These are phyloP conservation scores for Scaptodrosophila latifasciaeformis DNA, from an alignment of 2,888 invertebrate genomes.

Conservation along the genomic window DNA sequence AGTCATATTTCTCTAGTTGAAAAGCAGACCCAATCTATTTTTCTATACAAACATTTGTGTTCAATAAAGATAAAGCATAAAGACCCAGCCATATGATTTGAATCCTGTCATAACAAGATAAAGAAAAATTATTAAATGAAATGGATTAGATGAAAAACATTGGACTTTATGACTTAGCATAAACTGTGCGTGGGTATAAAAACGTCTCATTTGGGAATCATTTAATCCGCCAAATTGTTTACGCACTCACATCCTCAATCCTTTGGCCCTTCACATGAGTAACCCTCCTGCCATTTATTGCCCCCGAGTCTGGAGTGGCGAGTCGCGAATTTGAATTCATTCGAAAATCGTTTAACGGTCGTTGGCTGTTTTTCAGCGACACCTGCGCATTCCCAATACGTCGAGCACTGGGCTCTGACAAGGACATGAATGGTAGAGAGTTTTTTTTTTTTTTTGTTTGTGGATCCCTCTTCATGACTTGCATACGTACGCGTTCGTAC, in stretches of 20 bases:
- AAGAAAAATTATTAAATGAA: background rate
- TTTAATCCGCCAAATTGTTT: conserved; percentile 69
- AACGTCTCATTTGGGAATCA: conserved; percentile 65
- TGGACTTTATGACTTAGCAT: conserved; percentile 50
- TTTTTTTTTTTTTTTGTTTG: no score
- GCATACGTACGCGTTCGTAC: conserved; percentile 33
- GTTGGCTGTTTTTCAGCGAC: conserved; percentile 51
- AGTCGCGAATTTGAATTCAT: conserved; percentile 67
- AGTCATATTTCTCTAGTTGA: no score
- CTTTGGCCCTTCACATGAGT: background rate
- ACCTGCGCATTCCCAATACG: conserved; percentile 60
- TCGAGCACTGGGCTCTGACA: conserved; percentile 2
- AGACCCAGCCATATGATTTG: no score
- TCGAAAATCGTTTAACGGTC: conserved; percentile 65
- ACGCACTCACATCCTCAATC: conserved; percentile 19
- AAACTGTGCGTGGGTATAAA: conserved; percentile 45
- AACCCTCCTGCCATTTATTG: conserved; percentile 15
- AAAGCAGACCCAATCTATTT: no score
- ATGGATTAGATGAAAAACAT: conserved; percentile 34
- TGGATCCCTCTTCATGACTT: conserved; percentile 45
- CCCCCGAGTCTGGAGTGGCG: background rate
- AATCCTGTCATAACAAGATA: no score
- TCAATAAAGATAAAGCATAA: background rate
- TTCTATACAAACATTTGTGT: background rate
- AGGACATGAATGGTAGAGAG: conserved; percentile 1